These are phyloP conservation scores for Lasioglossum oenotherae DNA, from an alignment of 2,888 invertebrate species.

Conservation along the genomic window DNA sequence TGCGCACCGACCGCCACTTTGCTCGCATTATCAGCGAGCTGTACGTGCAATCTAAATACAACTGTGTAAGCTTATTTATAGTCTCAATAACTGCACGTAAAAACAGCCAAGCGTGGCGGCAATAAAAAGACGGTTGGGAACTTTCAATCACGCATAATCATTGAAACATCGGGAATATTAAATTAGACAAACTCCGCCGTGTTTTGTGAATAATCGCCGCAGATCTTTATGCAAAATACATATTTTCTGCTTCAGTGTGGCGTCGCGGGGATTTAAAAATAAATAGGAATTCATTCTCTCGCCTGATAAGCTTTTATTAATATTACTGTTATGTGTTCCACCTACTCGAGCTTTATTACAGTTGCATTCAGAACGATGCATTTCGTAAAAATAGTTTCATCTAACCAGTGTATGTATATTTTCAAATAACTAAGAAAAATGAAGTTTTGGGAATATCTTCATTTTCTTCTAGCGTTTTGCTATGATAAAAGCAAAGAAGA, in stretches of 20 bases:
- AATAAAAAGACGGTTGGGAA: neutral
- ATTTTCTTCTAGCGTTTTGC: too few species aligned
- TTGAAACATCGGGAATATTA: neutral
- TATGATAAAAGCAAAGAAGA: too few species aligned
- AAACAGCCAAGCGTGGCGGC: neutral
- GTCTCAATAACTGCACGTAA: neutral
- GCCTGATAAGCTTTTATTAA: neutral
- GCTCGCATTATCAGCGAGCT: neutral
- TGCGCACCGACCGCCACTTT: neutral
- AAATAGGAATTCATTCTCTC: neutral
- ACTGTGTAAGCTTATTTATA: neutral
- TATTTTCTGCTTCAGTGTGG: neutral
- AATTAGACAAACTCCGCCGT: neutral
- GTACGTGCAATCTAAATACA: constrained; percentile 1
- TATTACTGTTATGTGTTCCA: neutral
- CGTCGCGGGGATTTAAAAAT: neutral
- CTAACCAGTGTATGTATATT: too few species aligned
- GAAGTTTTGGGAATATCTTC: too few species aligned
- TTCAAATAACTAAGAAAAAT: too few species aligned
- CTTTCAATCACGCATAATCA: neutral
- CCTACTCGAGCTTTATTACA: too few species aligned
- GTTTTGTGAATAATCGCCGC: neutral
- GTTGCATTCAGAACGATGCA: too few species aligned
- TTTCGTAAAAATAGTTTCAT: too few species aligned
- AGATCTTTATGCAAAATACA: neutral